A percentile compares a stretch with the other conserved stretches of the same genome.
Evolutionary conservation across 2,113 vertebrate genomes (phyloP).

Genomic region (Xyliphius kryptos): DNA sequence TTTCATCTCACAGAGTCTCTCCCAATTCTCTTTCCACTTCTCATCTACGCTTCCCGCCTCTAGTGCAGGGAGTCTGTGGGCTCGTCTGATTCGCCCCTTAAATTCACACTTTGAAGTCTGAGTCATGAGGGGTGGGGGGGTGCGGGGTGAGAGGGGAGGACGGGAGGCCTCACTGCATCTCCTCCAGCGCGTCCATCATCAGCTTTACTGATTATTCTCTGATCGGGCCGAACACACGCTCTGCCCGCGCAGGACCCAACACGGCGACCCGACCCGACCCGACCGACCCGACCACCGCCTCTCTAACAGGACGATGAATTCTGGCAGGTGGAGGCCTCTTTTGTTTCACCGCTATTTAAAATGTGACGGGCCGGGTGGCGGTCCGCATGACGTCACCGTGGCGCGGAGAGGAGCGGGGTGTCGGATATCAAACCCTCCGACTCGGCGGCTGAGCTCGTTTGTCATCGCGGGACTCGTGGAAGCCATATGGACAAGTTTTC

Average conservation of each 20-base stretch:
- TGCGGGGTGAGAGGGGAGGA: conserved; percentile 6
- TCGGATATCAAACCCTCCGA: conserved; percentile 15
- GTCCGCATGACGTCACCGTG: neutral
- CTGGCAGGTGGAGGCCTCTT: conserved; percentile 23
- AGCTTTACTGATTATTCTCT: conserved; percentile 59
- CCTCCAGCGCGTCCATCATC: conserved; percentile 45
- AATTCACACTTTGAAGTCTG: conserved; percentile 48
- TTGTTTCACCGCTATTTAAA: conserved; percentile 28
- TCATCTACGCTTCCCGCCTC: conserved; percentile 9
- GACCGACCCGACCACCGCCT: conserved; percentile 31
- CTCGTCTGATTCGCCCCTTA: conserved; percentile 28
- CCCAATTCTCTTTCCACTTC: conserved; percentile 26
- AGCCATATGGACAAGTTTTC: conserved; percentile 10
- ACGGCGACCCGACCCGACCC: too few relatives aligned
- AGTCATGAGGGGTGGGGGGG: conserved; percentile 21
- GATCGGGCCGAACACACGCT: conserved; percentile 61
- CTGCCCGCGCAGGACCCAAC: conserved; percentile 15
- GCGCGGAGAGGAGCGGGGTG: neutral
- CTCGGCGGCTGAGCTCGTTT: neutral
- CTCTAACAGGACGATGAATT: conserved; percentile 44
- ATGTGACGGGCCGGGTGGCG: conserved; percentile 9
- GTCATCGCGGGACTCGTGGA: conserved; percentile 11
- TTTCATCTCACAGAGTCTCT: conserved; percentile 31
- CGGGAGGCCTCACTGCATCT: conserved; percentile 37
- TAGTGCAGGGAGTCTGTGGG: conserved; percentile 24